Conservation (phyloP, 2,113 vertebrate species). For the Hyla sarda region DNA sequence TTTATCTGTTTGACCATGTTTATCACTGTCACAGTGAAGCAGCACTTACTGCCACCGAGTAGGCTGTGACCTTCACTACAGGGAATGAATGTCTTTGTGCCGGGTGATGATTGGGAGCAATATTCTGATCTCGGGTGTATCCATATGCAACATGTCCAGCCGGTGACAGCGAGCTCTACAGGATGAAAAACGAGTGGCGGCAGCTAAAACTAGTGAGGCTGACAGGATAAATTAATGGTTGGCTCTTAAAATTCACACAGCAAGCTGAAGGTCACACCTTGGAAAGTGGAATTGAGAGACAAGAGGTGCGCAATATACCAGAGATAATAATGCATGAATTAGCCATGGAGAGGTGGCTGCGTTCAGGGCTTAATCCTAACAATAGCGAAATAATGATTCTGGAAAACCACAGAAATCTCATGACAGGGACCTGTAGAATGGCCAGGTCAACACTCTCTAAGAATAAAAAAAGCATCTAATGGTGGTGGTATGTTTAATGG, state of each 20-base stretch:
- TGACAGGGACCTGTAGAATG: background rate
- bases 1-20: background rate
- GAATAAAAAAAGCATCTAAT: background rate
- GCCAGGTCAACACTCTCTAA: background rate
- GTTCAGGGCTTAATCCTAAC: slow-evolving; percentile 13
- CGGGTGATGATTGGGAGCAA: slow-evolving; percentile 35
- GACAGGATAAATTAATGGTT: slow-evolving; percentile 54
- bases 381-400: slow-evolving; percentile 3
- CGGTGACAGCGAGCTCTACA: background rate
- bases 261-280: slow-evolving; percentile 54
- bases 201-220: slow-evolving; percentile 35
- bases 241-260: slow-evolving; percentile 54
- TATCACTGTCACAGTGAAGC: background rate
- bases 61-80: background rate
- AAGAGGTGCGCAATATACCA: slow-evolving; percentile 31
- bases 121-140: slow-evolving; percentile 25
- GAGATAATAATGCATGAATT: slow-evolving; percentile 35
- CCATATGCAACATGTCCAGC: slow-evolving; percentile 45
- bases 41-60: background rate
- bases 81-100: background rate
- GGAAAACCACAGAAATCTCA: background rate
- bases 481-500: background rate
- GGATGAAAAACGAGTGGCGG: slow-evolving; percentile 35
- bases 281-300: slow-evolving; percentile 33
- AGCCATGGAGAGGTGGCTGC: slow-evolving; percentile 12